phyloP scores from a whole-genome alignment of 2,888 invertebrate genomes.

The Marasmarcha lunaedactyla region DNA sequence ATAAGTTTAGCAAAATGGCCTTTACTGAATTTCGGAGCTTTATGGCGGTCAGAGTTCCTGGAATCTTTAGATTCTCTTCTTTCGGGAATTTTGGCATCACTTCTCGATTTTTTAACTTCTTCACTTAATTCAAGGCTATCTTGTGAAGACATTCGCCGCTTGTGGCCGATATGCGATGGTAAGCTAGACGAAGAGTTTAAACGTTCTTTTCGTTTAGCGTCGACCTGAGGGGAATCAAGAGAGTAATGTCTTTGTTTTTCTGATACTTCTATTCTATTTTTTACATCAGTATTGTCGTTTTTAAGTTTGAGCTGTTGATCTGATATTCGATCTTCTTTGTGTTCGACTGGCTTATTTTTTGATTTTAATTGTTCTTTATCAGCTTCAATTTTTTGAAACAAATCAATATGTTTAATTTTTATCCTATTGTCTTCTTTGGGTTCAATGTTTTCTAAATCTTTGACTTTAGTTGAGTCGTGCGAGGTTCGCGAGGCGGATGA shows the following conservation, averaged over 20 bases:
- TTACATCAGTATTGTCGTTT: slow-evolving; percentile 39
- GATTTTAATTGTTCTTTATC: slow-evolving; percentile 46
- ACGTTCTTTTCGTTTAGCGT: slow-evolving; percentile 71
- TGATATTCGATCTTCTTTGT: slow-evolving; percentile 14
- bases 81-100: slow-evolving; percentile 64
- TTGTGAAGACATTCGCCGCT: slow-evolving; percentile 84
- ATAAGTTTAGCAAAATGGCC: slow-evolving; percentile 68
- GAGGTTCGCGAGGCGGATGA: slow-evolving; percentile 57
- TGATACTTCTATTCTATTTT: slow-evolving; percentile 32
- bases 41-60: slow-evolving; percentile 45
- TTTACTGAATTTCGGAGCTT: slow-evolving; percentile 70
- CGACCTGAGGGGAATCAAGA: slow-evolving; percentile 50
- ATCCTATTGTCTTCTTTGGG: slow-evolving; percentile 44
- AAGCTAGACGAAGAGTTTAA: slow-evolving; percentile 70
- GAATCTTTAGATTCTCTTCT: slow-evolving; percentile 80
- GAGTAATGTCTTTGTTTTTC: slow-evolving; percentile 64
- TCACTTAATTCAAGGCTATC: slow-evolving; percentile 74
- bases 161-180: slow-evolving; percentile 75
- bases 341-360: slow-evolving; percentile 24
- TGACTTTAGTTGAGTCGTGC: slow-evolving; percentile 49
- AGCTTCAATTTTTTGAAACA: slow-evolving; percentile 53
- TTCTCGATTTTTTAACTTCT: slow-evolving; percentile 73
- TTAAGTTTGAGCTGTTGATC: slow-evolving; percentile 23
- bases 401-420: slow-evolving; percentile 50
- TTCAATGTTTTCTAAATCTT: slow-evolving; percentile 44